A percentile compares a stretch with the other conserved stretches of the same genome.
Evolutionary conservation across 2,888 invertebrate genomes (phyloP).

Genomic region (Limenitis camilla): DNA sequence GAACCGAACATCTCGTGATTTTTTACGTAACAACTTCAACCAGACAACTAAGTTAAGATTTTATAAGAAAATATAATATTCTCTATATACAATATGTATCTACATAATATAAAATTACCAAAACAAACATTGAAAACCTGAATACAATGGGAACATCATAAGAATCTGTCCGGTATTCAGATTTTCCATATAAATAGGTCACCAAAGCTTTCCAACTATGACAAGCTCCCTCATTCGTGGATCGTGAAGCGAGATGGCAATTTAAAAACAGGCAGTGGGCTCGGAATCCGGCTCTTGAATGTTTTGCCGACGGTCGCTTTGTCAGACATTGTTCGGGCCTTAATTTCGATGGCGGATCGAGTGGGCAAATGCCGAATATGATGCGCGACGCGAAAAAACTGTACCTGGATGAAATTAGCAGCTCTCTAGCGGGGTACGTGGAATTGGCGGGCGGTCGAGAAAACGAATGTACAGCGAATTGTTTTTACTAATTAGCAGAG

Average conservation of each 20-base stretch:
- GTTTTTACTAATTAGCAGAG: slow-evolving; percentile 71
- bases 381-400: slow-evolving; percentile 70
- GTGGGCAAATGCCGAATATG: slow-evolving; percentile 73
- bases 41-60: no score
- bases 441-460: slow-evolving; percentile 72
- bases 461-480: slow-evolving; percentile 64
- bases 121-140: background rate
- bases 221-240: slow-evolving; percentile 69
- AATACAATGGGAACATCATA: slow-evolving; percentile 40
- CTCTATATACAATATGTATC: background rate
- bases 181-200: slow-evolving; percentile 71
- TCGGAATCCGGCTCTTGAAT: slow-evolving; percentile 68
- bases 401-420: slow-evolving; percentile 71
- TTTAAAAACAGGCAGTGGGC: slow-evolving; percentile 64
- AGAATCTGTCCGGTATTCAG: slow-evolving; percentile 47
- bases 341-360: slow-evolving; percentile 72
- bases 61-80: no score
- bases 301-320: slow-evolving; percentile 74
- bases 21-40: no score
- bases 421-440: slow-evolving; percentile 70
- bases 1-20: no score
- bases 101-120: background rate
- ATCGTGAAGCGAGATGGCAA: slow-evolving; percentile 61
- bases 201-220: slow-evolving; percentile 68
- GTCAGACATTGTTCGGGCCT: slow-evolving; percentile 73